Conservation (phyloP, 2,797 vertebrate species). For the Potorous gilbertii region DNA sequence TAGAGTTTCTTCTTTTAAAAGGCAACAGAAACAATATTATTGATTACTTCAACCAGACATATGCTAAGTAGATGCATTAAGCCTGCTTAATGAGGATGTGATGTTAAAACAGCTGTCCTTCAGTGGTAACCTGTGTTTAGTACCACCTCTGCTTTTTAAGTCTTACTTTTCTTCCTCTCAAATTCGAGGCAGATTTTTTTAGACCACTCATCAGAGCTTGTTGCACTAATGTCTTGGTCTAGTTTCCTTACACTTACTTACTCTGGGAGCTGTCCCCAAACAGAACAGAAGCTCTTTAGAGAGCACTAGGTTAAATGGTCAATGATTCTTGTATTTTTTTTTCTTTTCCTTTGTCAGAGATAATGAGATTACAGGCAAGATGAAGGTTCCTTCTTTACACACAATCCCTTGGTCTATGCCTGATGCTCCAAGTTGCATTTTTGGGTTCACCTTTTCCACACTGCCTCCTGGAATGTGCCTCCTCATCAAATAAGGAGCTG, state of each 20-base stretch:
- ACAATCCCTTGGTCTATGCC: background rate
- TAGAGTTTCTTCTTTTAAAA: slow-evolving; percentile 65
- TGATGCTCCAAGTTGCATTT: background rate
- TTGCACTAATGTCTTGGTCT: background rate
- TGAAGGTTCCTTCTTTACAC: slow-evolving; percentile 25
- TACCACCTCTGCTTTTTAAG: slow-evolving; percentile 38
- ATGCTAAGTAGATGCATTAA: slow-evolving; percentile 84
- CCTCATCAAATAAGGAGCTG: background rate
- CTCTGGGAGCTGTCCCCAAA: background rate
- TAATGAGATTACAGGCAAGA: slow-evolving; percentile 9
- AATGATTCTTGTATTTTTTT: background rate
- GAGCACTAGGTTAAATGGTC: background rate
- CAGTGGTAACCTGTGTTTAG: slow-evolving; percentile 43
- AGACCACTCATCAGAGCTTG: background rate
- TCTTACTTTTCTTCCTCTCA: slow-evolving; percentile 33
- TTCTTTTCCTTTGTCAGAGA: slow-evolving; percentile 1
- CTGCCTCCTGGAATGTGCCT: background rate
- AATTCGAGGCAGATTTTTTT: slow-evolving; percentile 26
- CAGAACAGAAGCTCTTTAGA: background rate
- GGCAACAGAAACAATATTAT: slow-evolving; percentile 79
- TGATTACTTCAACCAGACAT: slow-evolving; percentile 83
- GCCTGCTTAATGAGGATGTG: slow-evolving; percentile 78
- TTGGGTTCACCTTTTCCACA: slow-evolving; percentile 10
- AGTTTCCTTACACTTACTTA: background rate
- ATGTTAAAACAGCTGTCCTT: slow-evolving; percentile 56